Percentiles rank a stretch among this genome's conserved stretches.
phyloP scores from a whole-genome alignment of 2,113 vertebrate genomes.

The Elephas maximus region DNA sequence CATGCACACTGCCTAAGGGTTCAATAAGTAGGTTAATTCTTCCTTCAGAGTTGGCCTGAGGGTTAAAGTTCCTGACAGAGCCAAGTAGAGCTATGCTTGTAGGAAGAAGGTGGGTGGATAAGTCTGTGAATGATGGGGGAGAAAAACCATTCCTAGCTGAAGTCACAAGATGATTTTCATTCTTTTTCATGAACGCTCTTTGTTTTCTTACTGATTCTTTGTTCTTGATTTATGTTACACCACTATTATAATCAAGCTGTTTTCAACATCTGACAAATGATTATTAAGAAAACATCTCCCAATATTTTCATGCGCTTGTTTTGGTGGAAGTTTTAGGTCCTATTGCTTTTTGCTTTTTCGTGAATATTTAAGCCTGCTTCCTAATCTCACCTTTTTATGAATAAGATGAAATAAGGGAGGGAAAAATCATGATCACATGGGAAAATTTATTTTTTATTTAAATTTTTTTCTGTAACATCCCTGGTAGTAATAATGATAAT shows the following conservation, averaged over 20 bases:
- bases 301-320: background rate
- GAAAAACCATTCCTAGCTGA: background rate
- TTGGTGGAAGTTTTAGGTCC: conserved; percentile 35
- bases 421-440: background rate
- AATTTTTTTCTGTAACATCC: conserved; percentile 47
- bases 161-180: conserved; percentile 62
- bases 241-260: conserved; percentile 32
- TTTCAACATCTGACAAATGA: background rate
- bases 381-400: conserved; percentile 35
- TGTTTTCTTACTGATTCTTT: background rate
- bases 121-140: background rate
- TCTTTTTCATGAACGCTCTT: background rate
- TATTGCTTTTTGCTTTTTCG: background rate
- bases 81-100: conserved; percentile 52
- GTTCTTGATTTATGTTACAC: conserved; percentile 29
- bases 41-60: conserved; percentile 88
- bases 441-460: conserved; percentile 50
- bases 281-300: background rate
- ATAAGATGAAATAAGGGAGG: background rate
- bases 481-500: background rate
- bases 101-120: background rate
- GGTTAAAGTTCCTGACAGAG: conserved; percentile 82
- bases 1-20: conserved; percentile 82
- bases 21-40: conserved; percentile 88
- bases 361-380: conserved; percentile 13